Base-by-base conservation (phyloP, 30 jellyfish, hydroid and myxozoan species). In the Aurelia sp. region DNA sequence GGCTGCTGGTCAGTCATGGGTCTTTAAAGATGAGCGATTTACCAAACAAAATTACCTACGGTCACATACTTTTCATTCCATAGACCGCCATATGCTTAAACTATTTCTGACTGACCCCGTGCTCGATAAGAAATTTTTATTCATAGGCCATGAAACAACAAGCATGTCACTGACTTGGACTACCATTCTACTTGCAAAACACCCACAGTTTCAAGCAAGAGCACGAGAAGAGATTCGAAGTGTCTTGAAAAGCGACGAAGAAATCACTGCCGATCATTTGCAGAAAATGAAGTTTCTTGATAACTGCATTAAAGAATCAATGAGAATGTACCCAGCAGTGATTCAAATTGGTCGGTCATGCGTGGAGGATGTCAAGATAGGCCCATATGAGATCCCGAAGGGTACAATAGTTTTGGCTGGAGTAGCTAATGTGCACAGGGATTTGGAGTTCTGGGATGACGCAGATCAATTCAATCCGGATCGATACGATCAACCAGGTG, bases 401-500 rank as follows among this genome's bases (percentile, higher is more conserved):
- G 85, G 85, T 20, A 68, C 85, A 11, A 35, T 21, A 15, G 70
- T 82, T 3, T 30, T 68, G 17, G n/a, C 71, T 21, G 40, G 57
- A 12, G 27, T 82, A 23, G 76, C 71, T 41, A 16, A 30, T 12
- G 13, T 20, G 9, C 75, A 37, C 19, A 74, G 76, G 10, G 70
- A 82, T 57, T 71, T 72, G 73, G 59, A 60, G 6, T 59, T 58
- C 58, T 82, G 91, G 91, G 47, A 82, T 17, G 41, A 82, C 23
- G 76, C 91, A 21, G 71, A 68, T 22, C 60, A 15, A n/a, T 82
- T 51, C 71, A 41, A 82, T 37, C 91, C 91, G 31, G 91, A 82
- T 77, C 57, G 91, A 69, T 82, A 63, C 21, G 76, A 71, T 6
- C 16, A 27, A 22, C 71, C 31, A 69, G 84, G 91, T 82, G 21